Base-by-base conservation (phyloP, 2,888 invertebrate genomes). In the Heliconius aoede region DNA sequence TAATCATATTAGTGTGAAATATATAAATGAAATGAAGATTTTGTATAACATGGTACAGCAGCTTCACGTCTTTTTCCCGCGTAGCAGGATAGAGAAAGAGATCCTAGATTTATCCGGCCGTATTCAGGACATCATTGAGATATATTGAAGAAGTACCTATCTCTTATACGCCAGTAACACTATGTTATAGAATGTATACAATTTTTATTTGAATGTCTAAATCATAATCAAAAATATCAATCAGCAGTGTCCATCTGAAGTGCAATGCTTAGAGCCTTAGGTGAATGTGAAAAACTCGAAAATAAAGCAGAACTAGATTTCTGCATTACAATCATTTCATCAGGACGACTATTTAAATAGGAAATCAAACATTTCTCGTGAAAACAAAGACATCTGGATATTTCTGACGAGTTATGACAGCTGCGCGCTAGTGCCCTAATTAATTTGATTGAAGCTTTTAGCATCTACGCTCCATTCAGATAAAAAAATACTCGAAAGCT, bases 351-450 rank as follows among this genome's bases (percentile, higher is more conserved):
- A 15, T 65, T 65, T 65, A 32, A 55, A 69, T 32, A 69, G 32
- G 32, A 55, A 69, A 55, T 55, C 18, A 55, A 15, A 69, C 55
- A n/a, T 55, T 69, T n/a, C n/a, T n/a, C n/a, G 9, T 36, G 36
- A 40, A 67, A 74, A 55, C 30, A n/a, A 74, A 58, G 55, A 60
- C n/a, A n/a, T 62, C 36, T 30, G 36, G n/a, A 58, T 62, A 18
- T 76, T 28, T n/a, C 32, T 71, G 75, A 75, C 82, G 74, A 77
- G 80, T 79, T 80, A 78, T 81, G 76, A 82, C 84, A 83, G 78
- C 72, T 67, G 78, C 28, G 74, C 26, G 73, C 74, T 65, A 65
- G 71, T 78, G 76, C 65, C 78, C 78, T 65, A 76, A 60, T 75
- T 78, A 40, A 58, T 69, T 74, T 72, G 73, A 67, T 76, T 73